Evolutionary conservation across 2,888 invertebrate genomes (phyloP).

Genomic region (Perizoma flavofasciatum): DNA sequence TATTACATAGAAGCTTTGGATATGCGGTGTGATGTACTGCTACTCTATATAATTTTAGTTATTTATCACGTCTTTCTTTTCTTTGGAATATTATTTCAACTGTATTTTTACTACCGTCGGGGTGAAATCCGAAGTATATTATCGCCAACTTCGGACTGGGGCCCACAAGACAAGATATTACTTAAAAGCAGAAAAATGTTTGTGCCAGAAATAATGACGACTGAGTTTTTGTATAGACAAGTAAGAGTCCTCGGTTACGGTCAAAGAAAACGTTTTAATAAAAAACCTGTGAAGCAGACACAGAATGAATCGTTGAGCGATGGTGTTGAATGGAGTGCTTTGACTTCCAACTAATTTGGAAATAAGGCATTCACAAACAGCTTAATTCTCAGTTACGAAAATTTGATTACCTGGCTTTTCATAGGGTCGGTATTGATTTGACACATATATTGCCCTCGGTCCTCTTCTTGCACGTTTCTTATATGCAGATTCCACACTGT

Average conservation of each 20-base stretch:
- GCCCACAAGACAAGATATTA: conserved; percentile 64
- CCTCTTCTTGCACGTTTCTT: conserved; percentile 93
- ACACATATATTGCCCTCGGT: conserved; percentile 96
- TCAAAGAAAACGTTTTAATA: conserved; percentile 31
- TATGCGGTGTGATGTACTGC: conserved; percentile 44
- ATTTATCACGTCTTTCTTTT: conserved; percentile 55
- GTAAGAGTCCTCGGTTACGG: conserved; percentile 65
- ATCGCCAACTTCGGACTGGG: conserved; percentile 60
- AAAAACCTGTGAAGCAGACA: conserved; percentile 14
- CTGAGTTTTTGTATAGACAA: conserved; percentile 78
- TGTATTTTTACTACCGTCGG: conserved; percentile 43
- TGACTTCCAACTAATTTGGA: conserved; percentile 56
- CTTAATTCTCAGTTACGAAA: too few relatives aligned
- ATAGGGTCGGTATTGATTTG: conserved; percentile 97
- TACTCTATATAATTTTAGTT: conserved; percentile 53
- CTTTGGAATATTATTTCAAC: conserved; percentile 49
- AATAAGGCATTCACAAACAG: not conserved
- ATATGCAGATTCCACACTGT: conserved; percentile 96
- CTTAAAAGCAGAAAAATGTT: conserved; percentile 75
- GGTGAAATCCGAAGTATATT: conserved; percentile 46
- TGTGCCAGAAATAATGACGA: conserved; percentile 78
- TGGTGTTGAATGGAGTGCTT: conserved; percentile 56
- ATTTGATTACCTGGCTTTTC: conserved; percentile 91
- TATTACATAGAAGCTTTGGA: conserved; percentile 43
- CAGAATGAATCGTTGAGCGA: conserved; percentile 35